Percentiles rank a stretch among this genome's conserved stretches.
phyloP scores from a whole-genome alignment of 2,113 vertebrate species.

The Ailurus styani region DNA sequence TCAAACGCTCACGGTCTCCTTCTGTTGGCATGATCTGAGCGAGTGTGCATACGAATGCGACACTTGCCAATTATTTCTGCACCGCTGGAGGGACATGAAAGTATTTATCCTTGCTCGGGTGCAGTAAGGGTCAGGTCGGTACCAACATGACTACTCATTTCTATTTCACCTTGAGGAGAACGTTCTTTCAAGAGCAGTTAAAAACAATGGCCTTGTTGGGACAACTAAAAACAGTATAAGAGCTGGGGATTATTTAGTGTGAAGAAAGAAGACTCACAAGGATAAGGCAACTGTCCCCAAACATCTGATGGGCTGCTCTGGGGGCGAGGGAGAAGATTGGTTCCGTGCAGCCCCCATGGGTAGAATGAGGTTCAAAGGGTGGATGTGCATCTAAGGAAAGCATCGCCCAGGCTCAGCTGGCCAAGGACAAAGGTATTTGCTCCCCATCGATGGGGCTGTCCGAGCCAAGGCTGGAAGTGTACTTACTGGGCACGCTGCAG shows the following conservation, averaged over 20 bases:
- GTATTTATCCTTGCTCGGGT: constrained; percentile 24
- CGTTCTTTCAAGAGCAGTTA: constrained; percentile 26
- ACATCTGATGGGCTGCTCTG: neutral
- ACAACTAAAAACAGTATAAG: neutral
- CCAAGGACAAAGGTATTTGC: neutral
- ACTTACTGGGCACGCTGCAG: neutral
- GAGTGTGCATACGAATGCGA: neutral
- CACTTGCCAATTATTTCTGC: constrained; percentile 25
- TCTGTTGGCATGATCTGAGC: neutral
- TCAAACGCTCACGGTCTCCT: neutral
- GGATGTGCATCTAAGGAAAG: neutral
- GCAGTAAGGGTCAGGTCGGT: neutral
- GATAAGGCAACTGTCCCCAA: neutral
- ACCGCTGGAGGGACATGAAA: neutral
- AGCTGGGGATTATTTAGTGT: neutral
- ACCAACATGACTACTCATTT: neutral
- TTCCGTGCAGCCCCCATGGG: neutral
- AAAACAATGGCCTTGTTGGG: neutral
- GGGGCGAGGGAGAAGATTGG: neutral
- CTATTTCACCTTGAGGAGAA: constrained; percentile 22
- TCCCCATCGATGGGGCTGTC: neutral
- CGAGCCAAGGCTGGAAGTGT: neutral
- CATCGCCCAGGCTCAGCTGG: neutral
- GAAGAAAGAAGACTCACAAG: neutral
- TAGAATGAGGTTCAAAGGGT: neutral